Evolutionary conservation across 2,113 vertebrate species (phyloP).

Genomic region (Ophthalmolycus amberensis): DNA sequence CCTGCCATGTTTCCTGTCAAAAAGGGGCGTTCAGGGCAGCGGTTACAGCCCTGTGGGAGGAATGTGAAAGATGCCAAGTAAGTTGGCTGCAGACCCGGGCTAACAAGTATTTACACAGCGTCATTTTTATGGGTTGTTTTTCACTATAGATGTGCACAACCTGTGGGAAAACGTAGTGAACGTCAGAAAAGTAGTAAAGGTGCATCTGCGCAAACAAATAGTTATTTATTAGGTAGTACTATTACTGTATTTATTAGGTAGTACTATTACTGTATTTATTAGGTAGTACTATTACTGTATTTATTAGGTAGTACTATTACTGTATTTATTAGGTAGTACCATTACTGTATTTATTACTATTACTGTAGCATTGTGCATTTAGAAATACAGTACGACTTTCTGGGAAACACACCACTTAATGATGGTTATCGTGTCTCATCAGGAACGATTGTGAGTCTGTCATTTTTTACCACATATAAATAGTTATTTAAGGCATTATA

Average conservation of each 20-base stretch:
- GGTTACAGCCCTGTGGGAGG: slow-evolving; percentile 24
- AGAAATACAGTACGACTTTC: not conserved
- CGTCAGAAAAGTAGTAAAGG: slow-evolving; percentile 12
- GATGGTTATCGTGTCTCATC: not conserved
- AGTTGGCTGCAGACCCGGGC: not conserved
- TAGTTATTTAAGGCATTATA: no score
- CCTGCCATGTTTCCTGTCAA: slow-evolving; percentile 70
- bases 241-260: not conserved
- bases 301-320: no score
- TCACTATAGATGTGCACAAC: not conserved
- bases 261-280: not conserved
- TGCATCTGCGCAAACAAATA: not conserved
- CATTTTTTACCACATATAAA: no score
- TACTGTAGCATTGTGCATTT: not conserved
- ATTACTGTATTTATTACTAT: not conserved
- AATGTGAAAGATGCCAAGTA: slow-evolving; percentile 34
- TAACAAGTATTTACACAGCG: slow-evolving; percentile 5
- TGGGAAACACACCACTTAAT: not conserved
- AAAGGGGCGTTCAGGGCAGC: slow-evolving; percentile 24
- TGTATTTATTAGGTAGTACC: not conserved
- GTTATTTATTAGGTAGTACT: no score
- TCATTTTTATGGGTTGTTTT: slow-evolving; percentile 32
- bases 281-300: no score
- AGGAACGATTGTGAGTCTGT: no score
- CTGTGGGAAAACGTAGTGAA: slow-evolving; percentile 44